Conservation (phyloP, 2,113 vertebrate species). For the Oreotrochilus melanogaster region DNA sequence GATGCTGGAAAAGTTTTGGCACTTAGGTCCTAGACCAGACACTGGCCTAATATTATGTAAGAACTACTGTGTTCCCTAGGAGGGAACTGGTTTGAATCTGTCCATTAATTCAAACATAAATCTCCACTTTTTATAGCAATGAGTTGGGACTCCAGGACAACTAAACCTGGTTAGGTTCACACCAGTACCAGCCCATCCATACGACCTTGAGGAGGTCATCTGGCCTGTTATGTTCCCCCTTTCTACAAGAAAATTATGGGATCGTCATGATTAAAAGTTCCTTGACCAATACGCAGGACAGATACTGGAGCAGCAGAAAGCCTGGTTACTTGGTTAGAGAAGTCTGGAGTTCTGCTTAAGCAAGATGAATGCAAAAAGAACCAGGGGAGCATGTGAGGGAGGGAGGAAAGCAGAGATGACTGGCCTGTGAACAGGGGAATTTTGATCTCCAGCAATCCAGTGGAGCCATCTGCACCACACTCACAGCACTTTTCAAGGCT, state of each 20-base stretch:
- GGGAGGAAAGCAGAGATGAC: background rate
- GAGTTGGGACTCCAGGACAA: background rate
- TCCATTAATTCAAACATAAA: background rate
- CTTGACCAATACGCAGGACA: background rate
- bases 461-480: background rate
- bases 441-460: background rate
- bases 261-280: background rate
- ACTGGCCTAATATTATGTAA: background rate
- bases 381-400: accelerated
- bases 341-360: background rate
- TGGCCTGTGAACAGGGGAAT: background rate
- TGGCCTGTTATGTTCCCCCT: background rate
- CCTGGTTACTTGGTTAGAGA: background rate
- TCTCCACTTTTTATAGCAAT: background rate
- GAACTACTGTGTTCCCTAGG: background rate
- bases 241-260: accelerated
- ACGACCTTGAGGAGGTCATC: background rate
- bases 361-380: background rate
- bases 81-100: background rate
- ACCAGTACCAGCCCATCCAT: background rate
- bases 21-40: background rate
- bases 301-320: background rate
- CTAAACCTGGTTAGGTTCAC: background rate
- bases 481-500: background rate
- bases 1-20: background rate